Base-by-base conservation (phyloP, 2,797 vertebrate genomes). In the Dryobates pubescens region DNA sequence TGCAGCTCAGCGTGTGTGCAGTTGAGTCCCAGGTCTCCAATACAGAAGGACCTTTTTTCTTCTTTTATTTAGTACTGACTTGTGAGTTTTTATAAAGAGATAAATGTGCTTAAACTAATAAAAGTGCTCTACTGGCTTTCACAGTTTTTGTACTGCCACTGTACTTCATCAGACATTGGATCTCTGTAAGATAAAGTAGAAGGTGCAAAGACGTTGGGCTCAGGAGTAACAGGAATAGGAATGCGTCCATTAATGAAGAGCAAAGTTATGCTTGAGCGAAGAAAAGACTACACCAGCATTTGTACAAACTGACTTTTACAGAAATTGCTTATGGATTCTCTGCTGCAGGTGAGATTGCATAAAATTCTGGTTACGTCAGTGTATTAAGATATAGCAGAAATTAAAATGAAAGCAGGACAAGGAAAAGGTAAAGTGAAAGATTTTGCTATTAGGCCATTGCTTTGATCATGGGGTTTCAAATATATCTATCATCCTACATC, bases 401-500 rank as follows among this genome's bases (percentile, higher is more conserved):
- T 97, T 96, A 96, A 97, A 97, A 96, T 93, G 93, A 95, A 96
- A 96, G 88, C 71, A 79, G 92, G 63, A 94, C 62, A 73, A 32
- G 51, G 93, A 61, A 94, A 96, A 97, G 77, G 95, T 94, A 97
- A 96, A 95, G 80, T 86, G 83, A 95, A 97, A 97, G 89, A 96
- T 94, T 95, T 97, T 93, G 70, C 94, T 97, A 96, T 95, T 97
- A 97, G 93, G 69, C 76, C 65, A 82, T 61, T 96, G 83, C 96
- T 97, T 97, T 97, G 95, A 97, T 97, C 96, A 84, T 95, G 92
- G 95, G 92, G 93, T 95, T 97, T 97, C 96, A 95, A 96, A 95
- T 80, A 13, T 96, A 96, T 97, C 96, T 97, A 95, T 96, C 88
- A 87, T 34, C 76, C 89, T 86, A 89, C 92, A 96, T 97, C 96